Percentiles rank a stretch among this genome's conserved stretches.
Conservation (phyloP, 2,888 invertebrate species). For the Euplagia quadripunctaria region DNA sequence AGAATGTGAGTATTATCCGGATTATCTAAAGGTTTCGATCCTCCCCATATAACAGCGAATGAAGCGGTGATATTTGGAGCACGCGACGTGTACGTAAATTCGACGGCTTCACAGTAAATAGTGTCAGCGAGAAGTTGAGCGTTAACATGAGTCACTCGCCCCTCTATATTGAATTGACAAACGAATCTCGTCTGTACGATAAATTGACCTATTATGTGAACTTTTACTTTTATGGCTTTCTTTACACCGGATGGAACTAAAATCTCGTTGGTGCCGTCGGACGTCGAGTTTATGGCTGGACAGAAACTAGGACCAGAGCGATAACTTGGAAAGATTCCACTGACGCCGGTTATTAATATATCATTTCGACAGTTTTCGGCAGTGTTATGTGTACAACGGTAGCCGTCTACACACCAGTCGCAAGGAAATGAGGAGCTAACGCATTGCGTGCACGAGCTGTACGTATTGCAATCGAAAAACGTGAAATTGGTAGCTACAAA, state of each 20-base stretch:
- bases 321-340: conserved; percentile 96
- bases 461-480: conserved; percentile 99
- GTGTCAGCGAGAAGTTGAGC: conserved; percentile 96
- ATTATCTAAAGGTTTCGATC: conserved; percentile 98
- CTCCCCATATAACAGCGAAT: conserved; percentile 98
- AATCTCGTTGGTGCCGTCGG: conserved; percentile 95
- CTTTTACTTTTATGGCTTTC: conserved; percentile 96
- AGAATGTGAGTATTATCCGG: conserved; percentile 98
- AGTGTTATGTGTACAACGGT: conserved; percentile 97
- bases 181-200: conserved; percentile 97
- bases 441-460: conserved; percentile 98
- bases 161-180: conserved; percentile 98
- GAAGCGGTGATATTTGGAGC: conserved; percentile 97
- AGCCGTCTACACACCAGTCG: conserved; percentile 99
- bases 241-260: conserved; percentile 97
- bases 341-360: conserved; percentile 96
- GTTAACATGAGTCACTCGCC: conserved; percentile 96
- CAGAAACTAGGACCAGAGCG: conserved; percentile 98
- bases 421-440: conserved; percentile 98
- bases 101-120: conserved; percentile 97
- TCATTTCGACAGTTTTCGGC: conserved; percentile 98
- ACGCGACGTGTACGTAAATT: conserved; percentile 96
- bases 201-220: conserved; percentile 98
- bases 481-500: conserved; percentile 99
- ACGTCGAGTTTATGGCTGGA: conserved; percentile 96